phyloP scores from a whole-genome alignment of 2,888 invertebrate species.

The Pammene aurita region DNA sequence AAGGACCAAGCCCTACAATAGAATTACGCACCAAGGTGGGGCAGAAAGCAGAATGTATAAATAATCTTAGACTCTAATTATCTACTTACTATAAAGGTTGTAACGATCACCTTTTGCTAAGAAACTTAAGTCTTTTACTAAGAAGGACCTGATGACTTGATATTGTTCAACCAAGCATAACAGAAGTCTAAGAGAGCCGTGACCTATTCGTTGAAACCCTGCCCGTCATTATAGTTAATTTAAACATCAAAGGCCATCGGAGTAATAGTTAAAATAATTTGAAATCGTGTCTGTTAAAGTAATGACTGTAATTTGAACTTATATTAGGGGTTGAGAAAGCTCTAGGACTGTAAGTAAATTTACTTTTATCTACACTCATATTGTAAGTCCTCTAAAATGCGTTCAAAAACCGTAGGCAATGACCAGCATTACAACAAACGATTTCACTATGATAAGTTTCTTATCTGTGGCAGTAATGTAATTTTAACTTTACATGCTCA shows the following conservation, averaged over 20 bases:
- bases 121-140: background rate
- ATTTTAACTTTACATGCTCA: too few relatives aligned
- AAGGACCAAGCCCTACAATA: constrained; percentile 28
- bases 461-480: too few relatives aligned
- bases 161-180: constrained; percentile 17
- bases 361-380: too few relatives aligned
- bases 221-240: constrained; percentile 31
- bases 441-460: too few relatives aligned
- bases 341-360: background rate
- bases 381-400: too few relatives aligned
- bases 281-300: constrained; percentile 19
- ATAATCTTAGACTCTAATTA: constrained; percentile 10
- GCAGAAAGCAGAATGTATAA: constrained; percentile 20
- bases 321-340: background rate
- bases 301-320: constrained; percentile 7
- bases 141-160: background rate
- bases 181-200: constrained; percentile 21
- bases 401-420: too few relatives aligned
- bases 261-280: constrained; percentile 28
- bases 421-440: too few relatives aligned
- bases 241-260: constrained; percentile 31
- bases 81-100: constrained; percentile 3
- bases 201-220: constrained; percentile 26
- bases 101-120: background rate
- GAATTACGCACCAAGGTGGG: constrained; percentile 24